Base-by-base conservation (phyloP, 2,888 invertebrate species). In the Cephus rjabovi region DNA sequence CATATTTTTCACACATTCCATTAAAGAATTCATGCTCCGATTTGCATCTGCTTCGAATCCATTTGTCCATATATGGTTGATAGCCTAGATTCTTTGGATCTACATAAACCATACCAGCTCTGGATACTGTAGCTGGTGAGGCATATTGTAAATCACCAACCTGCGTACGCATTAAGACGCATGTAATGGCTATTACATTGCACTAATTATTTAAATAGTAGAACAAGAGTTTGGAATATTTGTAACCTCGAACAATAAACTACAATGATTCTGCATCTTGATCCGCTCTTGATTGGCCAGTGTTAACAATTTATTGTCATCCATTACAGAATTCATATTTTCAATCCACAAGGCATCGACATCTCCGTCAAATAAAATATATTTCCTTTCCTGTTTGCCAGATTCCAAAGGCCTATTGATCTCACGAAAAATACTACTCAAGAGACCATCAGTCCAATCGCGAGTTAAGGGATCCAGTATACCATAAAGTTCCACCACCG, bases 311-410 rank as follows among this genome's bases (percentile, higher is more conserved):
- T 96, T 96, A 90, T 98, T 98, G 91, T 98, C 98, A 89, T 98
- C 98, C 98, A 98, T 98, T 2, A 98, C 98, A 0, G 98, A 97
- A 92, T 98, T 98, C 97, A 98, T 98, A 92, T 98, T 98, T 92
- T 98, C 98, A 83, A 98, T 97, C 98, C 98, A 98, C 70, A 98
- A 93, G 0, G 98, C 97, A 92, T 98, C 98, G 3, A 98, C 97
- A 89, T 98, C 98, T 3, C 98, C 98, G 89, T 98, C 98, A 92
- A 98, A 98, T 74, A 98, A 93, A 74, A 98, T 97, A 90, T 97
- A 98, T 79, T 95, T 95, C 77, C 95, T 94, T 89, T 97, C 97
- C 82, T 95, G 93, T 86, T 93, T 95, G 1, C 92, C 92, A 1
- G 83, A 78, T 34, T 92, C 92, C 4, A 94, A 92, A 0, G 95